A percentile compares a stretch with the other conserved stretches of the same genome.
These are phyloP conservation scores for Ligdia adustata DNA, from an alignment of 2,888 invertebrate species.

Conservation along the genomic window DNA sequence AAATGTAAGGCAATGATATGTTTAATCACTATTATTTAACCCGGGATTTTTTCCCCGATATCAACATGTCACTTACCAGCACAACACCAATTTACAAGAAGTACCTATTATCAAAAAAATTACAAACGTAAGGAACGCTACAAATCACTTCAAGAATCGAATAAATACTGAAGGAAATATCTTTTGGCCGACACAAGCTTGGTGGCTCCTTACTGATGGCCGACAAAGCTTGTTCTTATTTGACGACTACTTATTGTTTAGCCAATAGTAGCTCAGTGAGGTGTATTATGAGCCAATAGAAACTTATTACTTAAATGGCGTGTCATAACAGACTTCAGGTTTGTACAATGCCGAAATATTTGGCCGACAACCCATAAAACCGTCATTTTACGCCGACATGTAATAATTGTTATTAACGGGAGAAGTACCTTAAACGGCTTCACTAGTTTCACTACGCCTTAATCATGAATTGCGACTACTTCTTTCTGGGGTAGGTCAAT, in stretches of 20 bases:
- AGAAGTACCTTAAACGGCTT: no score
- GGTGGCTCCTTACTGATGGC: slow-evolving; percentile 58
- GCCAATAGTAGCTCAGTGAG: slow-evolving; percentile 42
- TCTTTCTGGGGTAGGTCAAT: no score
- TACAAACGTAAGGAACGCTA: slow-evolving; percentile 56
- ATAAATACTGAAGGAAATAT: slow-evolving; percentile 71
- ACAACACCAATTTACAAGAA: slow-evolving; percentile 47
- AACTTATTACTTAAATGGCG: slow-evolving; percentile 21
- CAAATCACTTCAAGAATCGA: slow-evolving; percentile 68
- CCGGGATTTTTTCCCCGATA: no score
- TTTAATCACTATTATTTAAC: no score
- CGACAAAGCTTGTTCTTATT: slow-evolving; percentile 63
- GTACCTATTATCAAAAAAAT: slow-evolving; percentile 60
- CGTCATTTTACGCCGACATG: slow-evolving; percentile 48
- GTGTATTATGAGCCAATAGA: not conserved
- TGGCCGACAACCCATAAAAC: slow-evolving; percentile 53
- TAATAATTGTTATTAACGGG: slow-evolving; percentile 7
- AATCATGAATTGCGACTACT: no score
- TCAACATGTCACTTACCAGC: slow-evolving; percentile 66
- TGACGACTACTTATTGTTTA: not conserved
- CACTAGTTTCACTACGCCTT: no score
- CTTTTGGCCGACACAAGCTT: slow-evolving; percentile 63
- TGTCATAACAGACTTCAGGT: slow-evolving; percentile 61
- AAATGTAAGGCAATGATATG: no score
- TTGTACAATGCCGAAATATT: slow-evolving; percentile 44